Base-by-base conservation (phyloP, 2,797 vertebrate genomes). In the Myioborus melanocephalus region DNA sequence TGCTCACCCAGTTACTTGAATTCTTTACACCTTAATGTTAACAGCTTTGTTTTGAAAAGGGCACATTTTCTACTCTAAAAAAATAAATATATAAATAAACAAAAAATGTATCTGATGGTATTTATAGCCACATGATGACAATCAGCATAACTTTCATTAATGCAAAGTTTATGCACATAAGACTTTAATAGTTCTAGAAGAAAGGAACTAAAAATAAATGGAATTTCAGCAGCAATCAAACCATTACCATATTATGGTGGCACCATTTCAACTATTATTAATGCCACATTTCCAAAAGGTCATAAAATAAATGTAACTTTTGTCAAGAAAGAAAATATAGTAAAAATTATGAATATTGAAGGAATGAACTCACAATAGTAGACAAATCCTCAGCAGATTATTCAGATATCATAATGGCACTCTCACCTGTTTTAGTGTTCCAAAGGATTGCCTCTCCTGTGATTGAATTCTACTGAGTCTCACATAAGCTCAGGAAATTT, bases 71-170 rank as follows among this genome's bases (percentile, higher is more conserved):
- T 80, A 79, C 57, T 91, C 44, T 44, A 0, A 44, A 56, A 63
- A 76, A 49, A 69, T 18, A 70, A 14, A 64, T 37, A 70, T 26
- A 72, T 22, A 84, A 71, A 81, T 59, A 44, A 49, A 61, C 3
- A 8, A 60, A 53, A 57, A 87, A 85, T 64, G 2, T 27, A 60
- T 90, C 70, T 91, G 46, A 47, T 73, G 53, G 6, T 65, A 87
- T 83, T 92, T 93, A 79, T 64, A 93, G 55, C 49, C 68, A 57
- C 73, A 68, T 90, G 59, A 76, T 83, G 56, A 78, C 55, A 95
- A 92, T 87, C 70, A 88, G 71, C 55, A 95, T 89, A 87, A 64
- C 68, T 93, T 95, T 89, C 44, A 83, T 92, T 85, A 93, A 90
- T 95, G 63, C 65, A 65, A 84, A 91, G 21, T 87, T 88, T 89